A percentile compares a stretch with the other conserved stretches of the same genome.
phyloP scores from a whole-genome alignment of 2,113 vertebrate species.

The Hassar affinis region DNA sequence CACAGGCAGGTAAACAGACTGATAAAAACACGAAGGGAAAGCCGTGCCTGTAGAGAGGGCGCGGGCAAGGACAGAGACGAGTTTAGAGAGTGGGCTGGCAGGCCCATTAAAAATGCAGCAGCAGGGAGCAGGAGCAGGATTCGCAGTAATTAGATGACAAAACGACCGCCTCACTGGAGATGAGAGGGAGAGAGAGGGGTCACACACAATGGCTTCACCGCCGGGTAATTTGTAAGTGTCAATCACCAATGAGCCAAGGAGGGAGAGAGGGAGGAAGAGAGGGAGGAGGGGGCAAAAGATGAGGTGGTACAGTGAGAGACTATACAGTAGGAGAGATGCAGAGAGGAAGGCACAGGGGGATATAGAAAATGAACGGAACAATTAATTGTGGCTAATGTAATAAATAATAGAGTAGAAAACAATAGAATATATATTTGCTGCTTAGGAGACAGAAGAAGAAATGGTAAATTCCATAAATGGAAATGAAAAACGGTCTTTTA shows the following conservation, averaged over 20 bases:
- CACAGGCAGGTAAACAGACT: constrained; percentile 34
- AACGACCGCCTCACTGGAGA: constrained; percentile 95
- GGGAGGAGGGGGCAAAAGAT: constrained; percentile 30
- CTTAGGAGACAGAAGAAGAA: background rate
- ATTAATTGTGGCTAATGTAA: background rate
- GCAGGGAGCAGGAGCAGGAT: constrained; percentile 95
- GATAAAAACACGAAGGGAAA: background rate
- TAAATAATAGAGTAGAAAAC: background rate
- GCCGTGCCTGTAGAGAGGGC: constrained; percentile 29
- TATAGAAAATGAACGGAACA: constrained; percentile 36
- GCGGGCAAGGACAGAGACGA: constrained; percentile 12
- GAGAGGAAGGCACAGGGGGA: constrained; percentile 27
- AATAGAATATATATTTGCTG: background rate
- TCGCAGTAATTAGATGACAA: constrained; percentile 99
- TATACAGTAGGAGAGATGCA: constrained; percentile 20
- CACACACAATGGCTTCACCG: constrained; percentile 95
- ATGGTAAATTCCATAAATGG: too few relatives aligned
- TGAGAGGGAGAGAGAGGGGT: constrained; percentile 92
- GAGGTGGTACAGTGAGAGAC: constrained; percentile 10
- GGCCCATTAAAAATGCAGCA: constrained; percentile 97
- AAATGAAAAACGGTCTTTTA: background rate
- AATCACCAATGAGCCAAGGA: constrained; percentile 90
- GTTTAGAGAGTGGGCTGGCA: constrained; percentile 49
- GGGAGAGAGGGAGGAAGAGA: constrained; percentile 50
- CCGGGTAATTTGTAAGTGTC: constrained; percentile 99